phyloP scores from a whole-genome alignment of 37 sponge, comb jelly and placozoan genomes.

The Bolinopsis microptera region DNA sequence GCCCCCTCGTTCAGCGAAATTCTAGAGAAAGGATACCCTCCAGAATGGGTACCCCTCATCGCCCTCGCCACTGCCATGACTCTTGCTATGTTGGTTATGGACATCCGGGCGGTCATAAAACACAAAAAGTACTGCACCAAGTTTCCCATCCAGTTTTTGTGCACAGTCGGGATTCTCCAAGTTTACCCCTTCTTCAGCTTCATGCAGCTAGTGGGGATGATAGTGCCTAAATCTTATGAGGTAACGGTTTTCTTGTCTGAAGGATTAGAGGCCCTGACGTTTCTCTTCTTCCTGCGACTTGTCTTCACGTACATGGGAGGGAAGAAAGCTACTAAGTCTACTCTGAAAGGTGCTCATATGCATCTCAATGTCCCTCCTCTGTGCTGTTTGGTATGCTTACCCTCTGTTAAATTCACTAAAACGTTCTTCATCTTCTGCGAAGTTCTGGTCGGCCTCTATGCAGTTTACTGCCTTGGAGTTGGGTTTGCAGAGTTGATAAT shows the following conservation, averaged over 20 bases:
- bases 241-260: background rate
- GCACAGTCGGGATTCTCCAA: background rate
- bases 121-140: slow-evolving; percentile 3
- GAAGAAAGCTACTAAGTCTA: background rate
- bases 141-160: slow-evolving; percentile 29
- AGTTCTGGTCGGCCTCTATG: slow-evolving; percentile 28
- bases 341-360: background rate
- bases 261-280: background rate
- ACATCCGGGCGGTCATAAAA: background rate
- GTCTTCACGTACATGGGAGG: slow-evolving; percentile 25
- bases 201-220: background rate
- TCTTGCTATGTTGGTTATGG: background rate
- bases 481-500: background rate
- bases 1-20: background rate
- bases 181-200: background rate
- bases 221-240: background rate
- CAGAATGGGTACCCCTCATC: slow-evolving; percentile 8
- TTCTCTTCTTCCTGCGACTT: background rate
- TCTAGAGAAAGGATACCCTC: background rate
- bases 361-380: background rate
- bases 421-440: slow-evolving; percentile 40
- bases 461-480: background rate
- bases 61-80: background rate
- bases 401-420: background rate
- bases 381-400: background rate